phyloP scores from a whole-genome alignment of 2,888 invertebrate genomes.

The Notodonta dromedarius region DNA sequence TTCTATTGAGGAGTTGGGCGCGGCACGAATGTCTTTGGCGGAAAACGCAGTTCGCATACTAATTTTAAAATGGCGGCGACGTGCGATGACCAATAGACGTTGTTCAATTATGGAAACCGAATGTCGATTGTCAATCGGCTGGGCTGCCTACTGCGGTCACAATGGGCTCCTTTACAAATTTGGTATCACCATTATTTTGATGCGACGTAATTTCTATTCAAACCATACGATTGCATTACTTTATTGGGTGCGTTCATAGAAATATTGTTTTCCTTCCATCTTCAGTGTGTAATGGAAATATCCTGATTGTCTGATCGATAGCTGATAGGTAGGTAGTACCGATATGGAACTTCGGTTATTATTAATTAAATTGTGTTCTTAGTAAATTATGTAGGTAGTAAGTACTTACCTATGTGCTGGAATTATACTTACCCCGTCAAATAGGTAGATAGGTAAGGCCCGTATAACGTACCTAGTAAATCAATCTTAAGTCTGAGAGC shows the following conservation, averaged over 20 bases:
- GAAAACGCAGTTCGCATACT: conserved; percentile 69
- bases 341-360: conserved; percentile 18
- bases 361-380: conserved; percentile 7
- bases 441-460: no score
- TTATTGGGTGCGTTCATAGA: conserved; percentile 37
- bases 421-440: no score
- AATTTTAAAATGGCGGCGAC: conserved; percentile 61
- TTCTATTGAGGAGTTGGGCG: conserved; percentile 76
- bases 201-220: conserved; percentile 47
- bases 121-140: conserved; percentile 60
- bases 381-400: conserved; percentile 7
- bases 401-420: no score
- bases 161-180: conserved; percentile 70
- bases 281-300: conserved; percentile 35
- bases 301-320: conserved; percentile 40
- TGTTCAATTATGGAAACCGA: conserved; percentile 59
- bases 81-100: conserved; percentile 54
- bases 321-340: no score
- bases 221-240: conserved; percentile 38
- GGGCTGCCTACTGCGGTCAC: conserved; percentile 47
- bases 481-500: no score
- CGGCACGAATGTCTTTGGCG: conserved; percentile 77
- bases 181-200: conserved; percentile 47
- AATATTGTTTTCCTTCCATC: conserved; percentile 40
- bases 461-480: no score